A percentile compares a stretch with the other conserved stretches of the same genome.
Conservation (phyloP, 2,113 vertebrate genomes). For the Pituophis catenifer region DNA sequence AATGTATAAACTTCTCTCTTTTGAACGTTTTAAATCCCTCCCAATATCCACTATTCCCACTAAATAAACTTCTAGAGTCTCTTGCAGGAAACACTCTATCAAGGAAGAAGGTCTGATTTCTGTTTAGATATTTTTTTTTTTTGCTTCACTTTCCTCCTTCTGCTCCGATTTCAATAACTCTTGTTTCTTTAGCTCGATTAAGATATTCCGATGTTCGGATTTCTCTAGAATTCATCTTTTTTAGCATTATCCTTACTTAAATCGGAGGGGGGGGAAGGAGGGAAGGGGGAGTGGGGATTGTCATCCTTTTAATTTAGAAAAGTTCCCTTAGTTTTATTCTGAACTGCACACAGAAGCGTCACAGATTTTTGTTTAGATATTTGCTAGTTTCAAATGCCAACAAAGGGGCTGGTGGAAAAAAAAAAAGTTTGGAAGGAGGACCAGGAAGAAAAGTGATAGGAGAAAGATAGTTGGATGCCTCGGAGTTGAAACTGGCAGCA, state of each 20-base stretch:
- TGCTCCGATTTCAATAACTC: conserved; percentile 56
- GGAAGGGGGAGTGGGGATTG: too few species aligned
- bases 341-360: neutral
- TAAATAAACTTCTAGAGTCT: conserved; percentile 76
- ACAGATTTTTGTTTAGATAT: conserved; percentile 21
- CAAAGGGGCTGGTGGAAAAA: neutral
- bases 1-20: conserved; percentile 99
- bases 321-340: neutral
- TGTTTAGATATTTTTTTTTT: neutral
- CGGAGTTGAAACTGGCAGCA: conserved; percentile 30
- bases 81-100: conserved; percentile 65
- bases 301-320: neutral
- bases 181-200: conserved; percentile 52
- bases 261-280: neutral
- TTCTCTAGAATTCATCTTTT: conserved; percentile 62
- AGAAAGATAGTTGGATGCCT: conserved; percentile 17
- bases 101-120: conserved; percentile 56
- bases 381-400: conserved; percentile 5
- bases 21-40: conserved; percentile 88
- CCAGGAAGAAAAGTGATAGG: neutral
- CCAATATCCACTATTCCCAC: conserved; percentile 79
- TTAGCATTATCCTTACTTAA: conserved; percentile 23
- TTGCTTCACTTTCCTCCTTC: neutral
- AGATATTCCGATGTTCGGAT: conserved; percentile 57
- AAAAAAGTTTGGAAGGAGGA: conserved; percentile 12